Percentiles rank a stretch among this genome's conserved stretches.
phyloP scores from a whole-genome alignment of 2,888 invertebrate genomes.

The Sisyra nigra region DNA sequence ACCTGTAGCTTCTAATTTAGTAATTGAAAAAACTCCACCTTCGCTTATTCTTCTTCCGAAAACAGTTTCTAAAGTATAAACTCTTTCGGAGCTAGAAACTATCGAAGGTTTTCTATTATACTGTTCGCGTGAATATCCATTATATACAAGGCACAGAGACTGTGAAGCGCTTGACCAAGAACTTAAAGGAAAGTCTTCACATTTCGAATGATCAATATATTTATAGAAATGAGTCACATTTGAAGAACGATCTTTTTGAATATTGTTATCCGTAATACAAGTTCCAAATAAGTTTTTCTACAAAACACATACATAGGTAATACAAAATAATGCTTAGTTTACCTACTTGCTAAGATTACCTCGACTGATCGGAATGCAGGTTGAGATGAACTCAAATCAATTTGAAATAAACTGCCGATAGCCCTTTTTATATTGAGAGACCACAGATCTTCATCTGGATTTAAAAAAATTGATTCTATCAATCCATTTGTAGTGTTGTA shows the following conservation, averaged over 20 bases:
- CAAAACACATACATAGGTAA: too few species aligned
- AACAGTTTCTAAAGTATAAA: slow-evolving; percentile 7
- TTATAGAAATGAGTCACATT: slow-evolving; percentile 8
- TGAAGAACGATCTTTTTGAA: slow-evolving; percentile 7
- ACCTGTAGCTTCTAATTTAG: slow-evolving; percentile 8
- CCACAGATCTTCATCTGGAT: slow-evolving; percentile 10
- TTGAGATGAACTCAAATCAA: slow-evolving; percentile 5
- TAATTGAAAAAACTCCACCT: slow-evolving; percentile 8
- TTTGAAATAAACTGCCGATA: slow-evolving; percentile 10
- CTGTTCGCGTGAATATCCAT: too few species aligned
- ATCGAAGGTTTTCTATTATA: slow-evolving; percentile 6
- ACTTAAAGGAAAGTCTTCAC: slow-evolving; percentile 8
- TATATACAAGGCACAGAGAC: slow-evolving; percentile 5
- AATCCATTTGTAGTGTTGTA: slow-evolving; percentile 6
- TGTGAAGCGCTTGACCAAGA: slow-evolving; percentile 10
- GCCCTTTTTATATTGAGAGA: slow-evolving; percentile 10
- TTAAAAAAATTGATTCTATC: slow-evolving; percentile 8
- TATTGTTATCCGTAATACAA: slow-evolving; percentile 10
- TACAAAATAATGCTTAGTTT: too few species aligned
- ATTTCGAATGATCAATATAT: slow-evolving; percentile 10
- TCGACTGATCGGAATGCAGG: slow-evolving; percentile 9
- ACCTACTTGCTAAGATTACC: too few species aligned
- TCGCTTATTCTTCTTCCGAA: background rate
- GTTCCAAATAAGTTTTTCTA: slow-evolving; percentile 10
- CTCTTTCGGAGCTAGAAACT: slow-evolving; percentile 8